These are phyloP conservation scores for Lymantria dispar DNA, from an alignment of 2,888 invertebrate genomes.

Conservation along the genomic window DNA sequence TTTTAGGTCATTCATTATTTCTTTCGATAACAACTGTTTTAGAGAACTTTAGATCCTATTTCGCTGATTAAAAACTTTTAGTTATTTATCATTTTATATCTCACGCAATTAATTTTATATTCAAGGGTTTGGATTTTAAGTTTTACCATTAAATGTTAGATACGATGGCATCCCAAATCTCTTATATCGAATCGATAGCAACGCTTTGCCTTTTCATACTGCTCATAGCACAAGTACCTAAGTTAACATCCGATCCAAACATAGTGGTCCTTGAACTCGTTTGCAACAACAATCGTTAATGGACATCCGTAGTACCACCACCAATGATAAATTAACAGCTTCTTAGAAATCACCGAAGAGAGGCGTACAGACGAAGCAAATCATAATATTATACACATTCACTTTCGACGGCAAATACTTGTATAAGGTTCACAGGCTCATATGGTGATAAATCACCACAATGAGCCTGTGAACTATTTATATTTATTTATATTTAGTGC, in stretches of 20 bases:
- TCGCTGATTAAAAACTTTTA: too few relatives aligned
- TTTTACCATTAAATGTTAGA: too few relatives aligned
- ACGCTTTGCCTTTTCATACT: neutral
- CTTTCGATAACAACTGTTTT: too few relatives aligned
- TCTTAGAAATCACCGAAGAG: constrained; percentile 43
- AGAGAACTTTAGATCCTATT: too few relatives aligned
- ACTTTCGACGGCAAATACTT: constrained; percentile 1
- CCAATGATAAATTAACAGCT: constrained; percentile 40
- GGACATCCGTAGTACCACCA: constrained; percentile 46
- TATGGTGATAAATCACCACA: constrained; percentile 1
- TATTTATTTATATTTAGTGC: too few relatives aligned
- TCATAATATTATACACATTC: constrained; percentile 17
- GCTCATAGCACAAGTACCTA: constrained; percentile 17
- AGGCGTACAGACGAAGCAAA: constrained; percentile 27
- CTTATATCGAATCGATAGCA: too few relatives aligned
- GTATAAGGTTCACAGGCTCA: neutral
- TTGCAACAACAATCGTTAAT: constrained; percentile 56
- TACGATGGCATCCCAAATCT: too few relatives aligned
- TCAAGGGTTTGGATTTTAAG: too few relatives aligned
- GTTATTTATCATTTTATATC: too few relatives aligned
- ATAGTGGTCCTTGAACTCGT: constrained; percentile 46
- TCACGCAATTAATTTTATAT: too few relatives aligned
- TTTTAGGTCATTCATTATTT: too few relatives aligned
- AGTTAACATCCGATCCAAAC: constrained; percentile 34
- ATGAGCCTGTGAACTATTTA: too few relatives aligned